These are phyloP conservation scores for Sandelia bainsii DNA, from an alignment of 2,797 vertebrate species.

Conservation along the genomic window DNA sequence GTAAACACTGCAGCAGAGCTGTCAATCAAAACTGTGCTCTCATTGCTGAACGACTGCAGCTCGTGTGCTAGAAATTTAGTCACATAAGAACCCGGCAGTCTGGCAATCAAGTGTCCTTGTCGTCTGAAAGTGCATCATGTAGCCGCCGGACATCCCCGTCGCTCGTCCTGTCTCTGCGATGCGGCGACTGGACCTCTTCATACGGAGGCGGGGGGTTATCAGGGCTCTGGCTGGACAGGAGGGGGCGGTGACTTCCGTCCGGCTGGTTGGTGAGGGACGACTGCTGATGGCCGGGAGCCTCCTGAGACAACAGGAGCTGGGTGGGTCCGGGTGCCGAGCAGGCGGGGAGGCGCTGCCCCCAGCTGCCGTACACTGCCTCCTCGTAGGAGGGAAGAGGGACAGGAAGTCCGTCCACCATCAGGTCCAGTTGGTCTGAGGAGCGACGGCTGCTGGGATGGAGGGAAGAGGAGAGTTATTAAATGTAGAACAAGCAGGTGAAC, in stretches of 20 bases:
- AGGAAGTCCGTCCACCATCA: constrained; percentile 80
- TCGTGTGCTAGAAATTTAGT: neutral
- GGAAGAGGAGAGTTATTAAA: neutral
- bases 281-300: constrained; percentile 52
- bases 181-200: constrained; percentile 71
- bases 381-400: constrained; percentile 84
- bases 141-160: constrained; percentile 50
- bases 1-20: constrained; percentile 17
- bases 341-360: constrained; percentile 77
- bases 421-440: constrained; percentile 84
- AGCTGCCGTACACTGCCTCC: constrained; percentile 84
- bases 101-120: constrained; percentile 78
- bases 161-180: constrained; percentile 36
- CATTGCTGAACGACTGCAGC: neutral
- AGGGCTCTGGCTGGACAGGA: constrained; percentile 42
- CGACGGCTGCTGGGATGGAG: constrained; percentile 67
- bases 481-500: neutral
- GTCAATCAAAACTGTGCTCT: constrained; percentile 45
- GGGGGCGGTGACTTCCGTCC: constrained; percentile 45
- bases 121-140: constrained; percentile 61
- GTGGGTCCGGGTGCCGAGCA: constrained; percentile 73
- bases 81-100: neutral
- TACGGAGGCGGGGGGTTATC: constrained; percentile 80
- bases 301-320: constrained; percentile 81
- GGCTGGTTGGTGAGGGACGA: constrained; percentile 51